Base-by-base conservation (phyloP, 2,797 vertebrate species). In the Trachops cirrhosus region DNA sequence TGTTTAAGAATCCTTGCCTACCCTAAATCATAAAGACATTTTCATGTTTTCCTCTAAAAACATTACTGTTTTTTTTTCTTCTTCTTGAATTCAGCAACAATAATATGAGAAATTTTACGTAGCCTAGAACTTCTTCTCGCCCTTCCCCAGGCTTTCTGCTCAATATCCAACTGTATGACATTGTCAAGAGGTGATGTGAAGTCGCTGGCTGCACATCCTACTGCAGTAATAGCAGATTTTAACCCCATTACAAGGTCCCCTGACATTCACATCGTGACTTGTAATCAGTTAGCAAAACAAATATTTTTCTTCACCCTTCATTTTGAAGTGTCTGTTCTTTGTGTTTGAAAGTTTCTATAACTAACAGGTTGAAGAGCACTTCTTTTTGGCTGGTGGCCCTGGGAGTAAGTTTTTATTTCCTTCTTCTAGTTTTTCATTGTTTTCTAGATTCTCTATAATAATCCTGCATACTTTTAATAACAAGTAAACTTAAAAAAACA, bases 231-330 rank as follows among this genome's bases (percentile, higher is more conserved):
- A 29, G 6, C 15, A 62, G 75, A n/a, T 48, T 62, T 2, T 52
- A 29, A 50, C 57, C 57, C 74, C 59, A 44, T 48, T 26, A 16
- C 19, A 5, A 77, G 87, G 75, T 37, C 1, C 54, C 67, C 50
- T 12, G 52, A 46, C 84, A 21, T 87, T 95, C 22, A 52, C 50
- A 57, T 3, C 3, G 48, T 62, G 88, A 90, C 74, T 39, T 19
- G 78, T 92, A 85, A 85, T 94, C 94, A 83, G 95, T 59, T 34
- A 87, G 77, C 68, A 96, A 96, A 86, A 82, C 91, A 96, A 95
- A 92, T 93, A 94, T 75, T 90, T 96, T 9, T 48, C 73, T 95
- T 86, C 64, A 52, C 59, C 57, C 64, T 95, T 90, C 57, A 84
- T 62, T 75, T 68, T 86, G 32, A 48, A 91, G 79, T 80, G 59